Percentiles rank a stretch among this genome's conserved stretches.
Conservation (phyloP, 2,797 vertebrate species). For the Arvicola amphibius region DNA sequence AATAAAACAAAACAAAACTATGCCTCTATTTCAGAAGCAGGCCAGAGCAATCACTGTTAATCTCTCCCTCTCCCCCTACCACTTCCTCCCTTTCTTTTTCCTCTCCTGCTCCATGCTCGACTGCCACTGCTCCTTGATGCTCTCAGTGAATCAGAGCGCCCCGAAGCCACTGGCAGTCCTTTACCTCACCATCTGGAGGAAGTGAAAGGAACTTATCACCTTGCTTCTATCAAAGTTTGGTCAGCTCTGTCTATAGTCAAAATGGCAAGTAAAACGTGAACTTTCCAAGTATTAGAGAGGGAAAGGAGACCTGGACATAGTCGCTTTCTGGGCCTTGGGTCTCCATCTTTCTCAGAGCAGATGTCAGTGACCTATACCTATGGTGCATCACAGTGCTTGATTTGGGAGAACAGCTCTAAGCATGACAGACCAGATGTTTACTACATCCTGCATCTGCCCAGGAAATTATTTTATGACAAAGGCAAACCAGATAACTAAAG, state of each 20-base stretch:
- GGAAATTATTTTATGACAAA: constrained; percentile 49
- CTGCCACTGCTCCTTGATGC: too few relatives aligned
- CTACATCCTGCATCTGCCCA: background rate
- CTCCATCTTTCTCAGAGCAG: background rate
- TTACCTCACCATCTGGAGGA: background rate
- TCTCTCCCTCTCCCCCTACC: background rate
- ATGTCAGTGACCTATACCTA: background rate
- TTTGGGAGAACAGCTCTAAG: background rate
- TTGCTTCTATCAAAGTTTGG: background rate
- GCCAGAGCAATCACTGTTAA: background rate
- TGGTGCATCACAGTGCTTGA: background rate
- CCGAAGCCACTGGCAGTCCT: background rate
- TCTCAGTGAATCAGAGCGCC: background rate
- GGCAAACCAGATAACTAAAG: constrained; percentile 31
- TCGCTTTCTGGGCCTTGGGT: background rate
- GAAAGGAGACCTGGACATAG: background rate
- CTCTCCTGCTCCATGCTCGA: background rate
- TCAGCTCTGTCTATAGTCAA: background rate
- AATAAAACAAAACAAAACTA: background rate
- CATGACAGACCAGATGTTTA: background rate
- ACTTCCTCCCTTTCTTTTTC: background rate
- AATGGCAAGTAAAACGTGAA: background rate
- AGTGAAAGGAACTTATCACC: background rate
- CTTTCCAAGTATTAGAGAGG: background rate
- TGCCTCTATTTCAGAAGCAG: background rate